A percentile compares a stretch with the other conserved stretches of the same genome.
Conservation (phyloP, 2,113 vertebrate genomes). For the Plotosus lineatus region DNA sequence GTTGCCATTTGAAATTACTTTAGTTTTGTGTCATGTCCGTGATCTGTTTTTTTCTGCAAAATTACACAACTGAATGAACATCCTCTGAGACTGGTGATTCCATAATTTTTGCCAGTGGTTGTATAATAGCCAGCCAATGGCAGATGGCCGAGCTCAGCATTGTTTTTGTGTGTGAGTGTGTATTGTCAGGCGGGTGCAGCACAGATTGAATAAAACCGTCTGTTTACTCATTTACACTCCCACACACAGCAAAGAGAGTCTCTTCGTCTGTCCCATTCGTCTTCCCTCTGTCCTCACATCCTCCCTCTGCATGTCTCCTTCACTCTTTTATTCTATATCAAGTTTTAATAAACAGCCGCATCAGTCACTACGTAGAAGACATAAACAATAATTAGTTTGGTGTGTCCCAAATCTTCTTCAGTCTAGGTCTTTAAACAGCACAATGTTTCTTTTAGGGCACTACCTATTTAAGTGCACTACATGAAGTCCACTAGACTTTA, state of each 20-base stretch:
- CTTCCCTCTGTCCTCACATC: neutral
- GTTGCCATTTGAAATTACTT: too few species aligned
- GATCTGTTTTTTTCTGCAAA: too few species aligned
- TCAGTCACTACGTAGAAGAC: neutral
- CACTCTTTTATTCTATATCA: neutral
- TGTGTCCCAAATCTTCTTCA: neutral
- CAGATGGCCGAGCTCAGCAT: conserved; percentile 41
- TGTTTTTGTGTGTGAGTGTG: conserved; percentile 59
- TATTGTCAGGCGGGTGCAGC: conserved; percentile 30
- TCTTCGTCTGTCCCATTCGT: conserved; percentile 18
- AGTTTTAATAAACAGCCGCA: neutral
- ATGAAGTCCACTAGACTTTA: conserved; percentile 4
- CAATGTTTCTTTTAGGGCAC: neutral
- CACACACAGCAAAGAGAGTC: conserved; percentile 28
- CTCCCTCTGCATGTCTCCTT: neutral
- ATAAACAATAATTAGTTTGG: neutral
- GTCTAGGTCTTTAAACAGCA: neutral
- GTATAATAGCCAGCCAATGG: conserved; percentile 67
- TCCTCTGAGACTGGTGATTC: too few species aligned
- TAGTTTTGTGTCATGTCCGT: too few species aligned
- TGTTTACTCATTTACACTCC: conserved; percentile 47
- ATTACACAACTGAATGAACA: too few species aligned
- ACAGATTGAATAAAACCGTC: conserved; percentile 46
- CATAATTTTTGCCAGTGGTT: too few species aligned
- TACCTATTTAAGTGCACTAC: neutral